phyloP scores from a whole-genome alignment of 1,140 invertebrate species.

The Zaprionus lachaisei region DNA sequence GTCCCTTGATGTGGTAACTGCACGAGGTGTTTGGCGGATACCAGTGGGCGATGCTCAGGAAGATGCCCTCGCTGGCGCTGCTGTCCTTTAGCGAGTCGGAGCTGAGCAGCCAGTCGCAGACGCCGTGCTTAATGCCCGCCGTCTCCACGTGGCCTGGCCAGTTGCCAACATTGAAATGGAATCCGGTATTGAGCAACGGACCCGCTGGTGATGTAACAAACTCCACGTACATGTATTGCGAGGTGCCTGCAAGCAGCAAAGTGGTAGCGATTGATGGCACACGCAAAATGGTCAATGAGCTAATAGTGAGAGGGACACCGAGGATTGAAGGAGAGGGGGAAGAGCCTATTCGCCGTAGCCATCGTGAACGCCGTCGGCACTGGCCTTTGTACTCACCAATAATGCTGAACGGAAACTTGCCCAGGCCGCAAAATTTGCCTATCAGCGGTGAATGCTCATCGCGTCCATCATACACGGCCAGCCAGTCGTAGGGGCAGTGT shows the following conservation, averaged over 20 bases:
- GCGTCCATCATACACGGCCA: constrained; percentile 95
- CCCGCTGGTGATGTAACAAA: constrained; percentile 95
- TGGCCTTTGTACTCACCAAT: constrained; percentile 86
- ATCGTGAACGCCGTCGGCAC: background rate
- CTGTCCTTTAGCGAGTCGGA: constrained; percentile 90
- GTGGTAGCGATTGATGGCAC: background rate
- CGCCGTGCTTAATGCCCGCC: constrained; percentile 92
- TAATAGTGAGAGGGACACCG: background rate
- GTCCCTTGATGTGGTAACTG: constrained; percentile 94
- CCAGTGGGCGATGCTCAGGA: constrained; percentile 95
- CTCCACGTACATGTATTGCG: constrained; percentile 94
- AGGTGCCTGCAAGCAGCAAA: constrained; percentile 87
- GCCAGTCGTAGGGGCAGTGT: constrained; percentile 96
- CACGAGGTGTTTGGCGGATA: constrained; percentile 96
- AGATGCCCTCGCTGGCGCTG: constrained; percentile 93
- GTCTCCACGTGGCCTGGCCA: constrained; percentile 96
- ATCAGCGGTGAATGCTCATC: constrained; percentile 94
- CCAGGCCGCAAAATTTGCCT: constrained; percentile 96
- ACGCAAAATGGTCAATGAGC: constrained; percentile 2
- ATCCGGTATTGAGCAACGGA: constrained; percentile 94
- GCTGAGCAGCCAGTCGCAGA: constrained; percentile 94
- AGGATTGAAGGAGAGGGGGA: background rate
- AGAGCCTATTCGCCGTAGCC: no score
- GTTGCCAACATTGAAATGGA: constrained; percentile 96
- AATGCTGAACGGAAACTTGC: constrained; percentile 96